Base-by-base conservation (phyloP, 2,797 vertebrate species). In the Pseudochromis fuscus region DNA sequence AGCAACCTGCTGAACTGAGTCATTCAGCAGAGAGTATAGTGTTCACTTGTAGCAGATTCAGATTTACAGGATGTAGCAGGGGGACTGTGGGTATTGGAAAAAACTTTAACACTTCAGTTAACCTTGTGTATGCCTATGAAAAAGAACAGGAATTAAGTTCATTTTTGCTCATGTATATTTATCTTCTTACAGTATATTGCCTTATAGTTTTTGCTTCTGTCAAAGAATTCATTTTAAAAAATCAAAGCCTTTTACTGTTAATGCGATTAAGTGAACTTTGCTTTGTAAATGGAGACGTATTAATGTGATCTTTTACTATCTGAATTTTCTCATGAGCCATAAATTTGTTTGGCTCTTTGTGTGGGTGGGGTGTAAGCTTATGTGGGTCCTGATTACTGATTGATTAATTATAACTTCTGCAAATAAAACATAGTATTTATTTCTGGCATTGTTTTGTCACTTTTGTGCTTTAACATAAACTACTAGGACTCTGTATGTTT, bases 381-480 rank as follows among this genome's bases (percentile, higher is more conserved):
- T 72, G 53, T 68, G 67, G 76, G 76, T 79, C 64, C 68, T 77
- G 56, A 84, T 84, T 77, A 81, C 79, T 76, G 61, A 88, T 89
- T 94, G 86, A 67, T 75, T 56, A 69, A 72, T 78, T n/a, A 46
- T 62, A 82, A 82, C 70, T 70, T 83, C 82, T 86, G 65, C 80
- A 75, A 90, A 90, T 90, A 84, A 90, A 91, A 87, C 11, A 12
- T 19, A 70, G 8, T 59, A 53, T 79, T 67, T 73, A 82, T 87
- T 85, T 88, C 81, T 81, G 74, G 31, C 37, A 74, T 63, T 62
- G 1, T 18, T 69, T 53, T 44, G 40, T 88, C 48, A 3, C 24
- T 67, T 50, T 49, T 37, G 49, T 7, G 46, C 28, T 53, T 73
- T 31, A 1, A 46, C 3, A 52, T 3, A n/a, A 12, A 30, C 3